These are phyloP conservation scores for Toxostoma redivivum DNA, from an alignment of 2,113 vertebrate species.

Conservation along the genomic window DNA sequence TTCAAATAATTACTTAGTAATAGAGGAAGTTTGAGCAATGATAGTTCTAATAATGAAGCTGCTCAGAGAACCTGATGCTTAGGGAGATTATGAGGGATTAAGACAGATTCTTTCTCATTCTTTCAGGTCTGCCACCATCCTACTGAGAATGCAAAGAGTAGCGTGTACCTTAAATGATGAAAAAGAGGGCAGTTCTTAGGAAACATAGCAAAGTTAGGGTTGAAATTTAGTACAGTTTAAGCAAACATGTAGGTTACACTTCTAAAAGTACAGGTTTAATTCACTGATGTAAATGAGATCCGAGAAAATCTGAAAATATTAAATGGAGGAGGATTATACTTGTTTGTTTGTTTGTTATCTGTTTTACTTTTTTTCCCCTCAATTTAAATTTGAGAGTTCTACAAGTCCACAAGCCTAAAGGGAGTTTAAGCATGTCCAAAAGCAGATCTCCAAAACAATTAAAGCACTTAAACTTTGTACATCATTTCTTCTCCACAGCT, in stretches of 20 bases:
- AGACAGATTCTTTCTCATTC: background rate
- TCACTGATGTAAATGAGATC: background rate
- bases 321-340: background rate
- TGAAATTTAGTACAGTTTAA: background rate
- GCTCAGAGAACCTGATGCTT: slow-evolving; percentile 30
- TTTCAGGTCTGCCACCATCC: background rate
- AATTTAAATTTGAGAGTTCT: background rate
- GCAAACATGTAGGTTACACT: background rate
- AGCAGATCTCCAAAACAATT: background rate
- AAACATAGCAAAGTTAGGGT: background rate
- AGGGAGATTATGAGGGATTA: slow-evolving; percentile 59
- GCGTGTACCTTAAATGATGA: background rate
- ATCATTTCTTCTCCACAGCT: background rate
- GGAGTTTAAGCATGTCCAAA: background rate
- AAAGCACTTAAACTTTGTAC: background rate
- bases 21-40: slow-evolving; percentile 43
- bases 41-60: slow-evolving; percentile 52
- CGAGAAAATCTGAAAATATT: background rate
- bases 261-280: background rate
- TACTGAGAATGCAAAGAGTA: background rate
- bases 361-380: background rate
- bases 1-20: slow-evolving; percentile 57
- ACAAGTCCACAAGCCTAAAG: background rate
- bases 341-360: background rate
- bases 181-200: background rate